Percentiles rank a stretch among this genome's conserved stretches.
Evolutionary conservation across 2,797 vertebrate species (phyloP).

Genomic region (Cyclura pinguis): DNA sequence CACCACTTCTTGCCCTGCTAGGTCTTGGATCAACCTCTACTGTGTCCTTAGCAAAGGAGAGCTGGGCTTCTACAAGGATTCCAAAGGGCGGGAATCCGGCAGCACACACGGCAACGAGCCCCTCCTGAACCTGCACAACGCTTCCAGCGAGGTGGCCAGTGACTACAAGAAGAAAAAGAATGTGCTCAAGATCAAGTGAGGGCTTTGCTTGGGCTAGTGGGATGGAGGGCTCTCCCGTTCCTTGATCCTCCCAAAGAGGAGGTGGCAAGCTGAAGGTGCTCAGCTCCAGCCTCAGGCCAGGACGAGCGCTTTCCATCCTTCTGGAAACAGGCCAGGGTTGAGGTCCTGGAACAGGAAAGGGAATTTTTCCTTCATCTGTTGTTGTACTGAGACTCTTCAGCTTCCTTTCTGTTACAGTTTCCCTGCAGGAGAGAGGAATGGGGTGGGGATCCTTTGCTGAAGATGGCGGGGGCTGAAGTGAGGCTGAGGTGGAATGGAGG

Average conservation of each 20-base stretch:
- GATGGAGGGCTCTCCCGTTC: no score
- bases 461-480: neutral
- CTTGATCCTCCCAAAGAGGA: neutral
- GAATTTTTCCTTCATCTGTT: neutral
- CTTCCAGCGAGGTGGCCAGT: conserved; percentile 89
- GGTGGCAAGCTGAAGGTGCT: no score
- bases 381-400: neutral
- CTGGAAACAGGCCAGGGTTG: no score
- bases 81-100: conserved; percentile 84
- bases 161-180: conserved; percentile 99
- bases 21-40: conserved; percentile 97
- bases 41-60: conserved; percentile 95
- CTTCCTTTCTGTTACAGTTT: neutral
- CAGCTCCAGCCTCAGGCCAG: neutral
- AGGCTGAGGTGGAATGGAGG: neutral
- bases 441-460: neutral
- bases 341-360: neutral
- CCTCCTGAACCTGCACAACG: conserved; percentile 86
- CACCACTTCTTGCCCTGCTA: conserved; percentile 60
- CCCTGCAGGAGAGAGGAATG: neutral
- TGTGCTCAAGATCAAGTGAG: conserved; percentile 95
- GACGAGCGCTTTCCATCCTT: neutral
- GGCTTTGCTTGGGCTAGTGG: neutral
- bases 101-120: conserved; percentile 89
- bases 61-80: conserved; percentile 95